Conservation (phyloP, 2,113 vertebrate species). For the Ptilonorhynchus violaceus region DNA sequence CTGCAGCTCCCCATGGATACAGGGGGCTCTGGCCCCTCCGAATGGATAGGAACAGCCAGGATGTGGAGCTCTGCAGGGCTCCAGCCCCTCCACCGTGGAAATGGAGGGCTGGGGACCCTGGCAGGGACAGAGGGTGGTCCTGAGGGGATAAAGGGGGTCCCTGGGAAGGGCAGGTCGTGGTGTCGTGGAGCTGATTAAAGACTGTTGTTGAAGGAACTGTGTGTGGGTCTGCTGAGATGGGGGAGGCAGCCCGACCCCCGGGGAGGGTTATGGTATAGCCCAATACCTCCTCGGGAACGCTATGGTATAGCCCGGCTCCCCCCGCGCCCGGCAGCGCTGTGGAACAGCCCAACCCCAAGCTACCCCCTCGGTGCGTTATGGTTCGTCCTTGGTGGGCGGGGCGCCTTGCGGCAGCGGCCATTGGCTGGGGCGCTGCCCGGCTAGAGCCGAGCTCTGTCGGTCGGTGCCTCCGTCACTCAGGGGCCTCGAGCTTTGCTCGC, state of each 20-base stretch:
- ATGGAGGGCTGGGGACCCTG: background rate
- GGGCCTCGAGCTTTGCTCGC: fast-evolving
- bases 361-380: fast-evolving
- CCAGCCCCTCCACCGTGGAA: fast-evolving
- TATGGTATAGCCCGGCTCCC: background rate
- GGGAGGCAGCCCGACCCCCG: no score
- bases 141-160: background rate
- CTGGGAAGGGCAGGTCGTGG: background rate
- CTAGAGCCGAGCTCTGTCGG: fast-evolving
- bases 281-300: no score
- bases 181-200: background rate
- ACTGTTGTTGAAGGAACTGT: background rate
- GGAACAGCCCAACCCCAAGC: background rate
- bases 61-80: background rate
- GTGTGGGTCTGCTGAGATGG: fast-evolving
- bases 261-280: background rate
- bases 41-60: fast-evolving
- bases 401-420: no score
- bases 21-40: background rate
- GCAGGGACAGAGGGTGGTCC: background rate
- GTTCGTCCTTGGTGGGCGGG: background rate
- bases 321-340: background rate
- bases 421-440: fast-evolving
- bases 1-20: background rate
- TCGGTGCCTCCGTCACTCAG: fast-evolving